Conservation (phyloP, 2,888 invertebrate species). For the Folsomia candida region DNA sequence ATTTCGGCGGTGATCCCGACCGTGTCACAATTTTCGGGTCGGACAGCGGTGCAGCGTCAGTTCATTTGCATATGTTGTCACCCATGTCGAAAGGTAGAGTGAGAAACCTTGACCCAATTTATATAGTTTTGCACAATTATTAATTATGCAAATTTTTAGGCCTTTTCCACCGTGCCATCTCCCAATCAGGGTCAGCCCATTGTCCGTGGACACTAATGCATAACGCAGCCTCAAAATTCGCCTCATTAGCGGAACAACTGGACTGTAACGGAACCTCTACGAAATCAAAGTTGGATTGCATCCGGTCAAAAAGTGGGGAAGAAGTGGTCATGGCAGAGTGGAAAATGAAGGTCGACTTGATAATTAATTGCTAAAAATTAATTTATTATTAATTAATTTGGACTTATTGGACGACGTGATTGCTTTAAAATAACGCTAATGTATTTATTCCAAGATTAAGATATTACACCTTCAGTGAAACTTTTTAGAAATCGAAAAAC, state of each 20-base stretch:
- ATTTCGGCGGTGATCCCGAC: slow-evolving; percentile 21
- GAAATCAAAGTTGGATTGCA: slow-evolving; percentile 15
- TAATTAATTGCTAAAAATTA: no score
- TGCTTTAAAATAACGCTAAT: no score
- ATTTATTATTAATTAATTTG: no score
- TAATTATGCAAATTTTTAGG: no score
- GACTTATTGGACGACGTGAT: no score
- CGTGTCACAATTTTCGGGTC: slow-evolving; percentile 18
- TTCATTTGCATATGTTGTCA: slow-evolving; percentile 25
- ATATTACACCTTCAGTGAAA: no score
- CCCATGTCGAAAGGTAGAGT: slow-evolving; percentile 23
- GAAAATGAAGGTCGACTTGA: slow-evolving; percentile 16
- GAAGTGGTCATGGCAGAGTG: slow-evolving; percentile 21
- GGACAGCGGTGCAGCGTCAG: slow-evolving; percentile 18
- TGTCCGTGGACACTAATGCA: slow-evolving; percentile 27
- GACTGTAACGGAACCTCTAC: slow-evolving; percentile 16
- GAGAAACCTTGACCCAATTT: no score
- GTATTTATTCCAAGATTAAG: no score
- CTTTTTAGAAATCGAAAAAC: no score
- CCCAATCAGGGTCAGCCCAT: slow-evolving; percentile 26
- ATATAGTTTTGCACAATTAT: no score
- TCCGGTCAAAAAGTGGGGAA: slow-evolving; percentile 12
- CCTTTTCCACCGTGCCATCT: no score
- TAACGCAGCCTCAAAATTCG: slow-evolving; percentile 15
- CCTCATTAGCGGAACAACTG: slow-evolving; percentile 21